phyloP scores from a whole-genome alignment of 2,113 vertebrate species.

The Siniperca chuatsi region DNA sequence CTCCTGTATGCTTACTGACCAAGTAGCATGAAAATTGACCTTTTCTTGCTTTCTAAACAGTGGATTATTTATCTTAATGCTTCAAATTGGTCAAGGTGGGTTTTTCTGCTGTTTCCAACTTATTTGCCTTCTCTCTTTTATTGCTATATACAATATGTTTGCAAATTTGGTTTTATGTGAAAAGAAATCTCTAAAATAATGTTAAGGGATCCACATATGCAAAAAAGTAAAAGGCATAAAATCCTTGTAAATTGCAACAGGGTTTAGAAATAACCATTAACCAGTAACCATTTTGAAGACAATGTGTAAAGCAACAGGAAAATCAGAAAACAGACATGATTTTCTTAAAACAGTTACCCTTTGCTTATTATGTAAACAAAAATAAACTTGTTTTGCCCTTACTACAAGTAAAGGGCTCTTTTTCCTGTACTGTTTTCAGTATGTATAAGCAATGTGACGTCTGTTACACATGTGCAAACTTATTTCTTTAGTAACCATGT shows the following conservation, averaged over 20 bases:
- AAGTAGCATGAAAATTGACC: conserved; percentile 82
- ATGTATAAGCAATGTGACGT: neutral
- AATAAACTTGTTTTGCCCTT: neutral
- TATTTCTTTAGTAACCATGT: conserved; percentile 21
- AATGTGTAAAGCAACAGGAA: conserved; percentile 45
- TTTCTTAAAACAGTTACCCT: conserved; percentile 8
- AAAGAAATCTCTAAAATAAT: conserved; percentile 43
- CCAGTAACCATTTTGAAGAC: conserved; percentile 46
- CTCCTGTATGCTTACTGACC: conserved; percentile 74
- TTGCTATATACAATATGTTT: conserved; percentile 22
- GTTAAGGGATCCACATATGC: conserved; percentile 36
- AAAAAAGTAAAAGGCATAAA: conserved; percentile 39
- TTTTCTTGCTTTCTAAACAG: conserved; percentile 83
- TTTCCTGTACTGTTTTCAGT: conserved; percentile 3
- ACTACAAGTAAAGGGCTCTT: neutral
- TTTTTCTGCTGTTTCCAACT: conserved; percentile 62
- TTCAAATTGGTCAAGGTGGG: conserved; percentile 69
- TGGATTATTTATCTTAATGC: conserved; percentile 79
- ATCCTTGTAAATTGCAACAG: conserved; percentile 41
- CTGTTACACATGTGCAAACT: conserved; percentile 27
- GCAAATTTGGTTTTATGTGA: conserved; percentile 45
- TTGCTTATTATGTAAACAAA: conserved; percentile 4
- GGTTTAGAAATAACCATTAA: conserved; percentile 61
- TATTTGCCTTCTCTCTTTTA: conserved; percentile 39
- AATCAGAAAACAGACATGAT: conserved; percentile 29